Conservation (phyloP, 1,140 invertebrate species). For the Drosophila fuyamai region DNA sequence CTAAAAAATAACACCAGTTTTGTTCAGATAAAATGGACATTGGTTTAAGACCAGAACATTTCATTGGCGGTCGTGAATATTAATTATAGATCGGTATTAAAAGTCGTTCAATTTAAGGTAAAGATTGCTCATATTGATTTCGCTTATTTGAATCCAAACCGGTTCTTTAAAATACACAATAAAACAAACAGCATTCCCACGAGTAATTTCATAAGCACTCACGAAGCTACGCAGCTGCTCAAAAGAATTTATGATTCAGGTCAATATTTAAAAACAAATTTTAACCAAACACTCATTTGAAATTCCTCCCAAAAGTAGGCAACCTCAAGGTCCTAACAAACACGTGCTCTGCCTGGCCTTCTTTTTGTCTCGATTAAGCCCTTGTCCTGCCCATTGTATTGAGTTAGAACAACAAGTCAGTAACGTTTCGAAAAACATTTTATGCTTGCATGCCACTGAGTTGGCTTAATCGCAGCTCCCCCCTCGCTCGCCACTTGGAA, state of each 20-base stretch:
- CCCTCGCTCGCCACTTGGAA: not conserved
- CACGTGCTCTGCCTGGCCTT: not conserved
- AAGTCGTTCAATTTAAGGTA: not conserved
- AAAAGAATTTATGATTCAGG: no score
- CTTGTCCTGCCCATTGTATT: slow-evolving; percentile 23
- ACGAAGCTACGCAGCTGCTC: not conserved
- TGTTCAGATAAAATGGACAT: not conserved
- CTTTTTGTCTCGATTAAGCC: slow-evolving; percentile 20
- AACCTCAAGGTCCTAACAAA: not conserved
- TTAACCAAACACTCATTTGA: not conserved
- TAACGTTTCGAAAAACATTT: slow-evolving; percentile 41
- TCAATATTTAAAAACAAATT: not conserved
- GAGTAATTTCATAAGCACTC: not conserved
- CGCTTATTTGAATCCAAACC: not conserved
- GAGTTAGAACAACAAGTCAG: slow-evolving; percentile 2
- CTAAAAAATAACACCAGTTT: slow-evolving; percentile 4
- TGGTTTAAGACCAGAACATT: not conserved
- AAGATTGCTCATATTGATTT: not conserved
- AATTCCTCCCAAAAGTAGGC: slow-evolving; percentile 1
- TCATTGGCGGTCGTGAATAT: no score
- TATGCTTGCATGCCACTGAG: slow-evolving; percentile 29
- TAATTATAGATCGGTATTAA: no score
- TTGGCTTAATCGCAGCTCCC: slow-evolving; percentile 26
- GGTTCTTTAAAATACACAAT: no score
- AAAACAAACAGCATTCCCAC: no score